Base-by-base conservation (phyloP, 1,140 invertebrate genomes). In the Drosophila dunni region DNA sequence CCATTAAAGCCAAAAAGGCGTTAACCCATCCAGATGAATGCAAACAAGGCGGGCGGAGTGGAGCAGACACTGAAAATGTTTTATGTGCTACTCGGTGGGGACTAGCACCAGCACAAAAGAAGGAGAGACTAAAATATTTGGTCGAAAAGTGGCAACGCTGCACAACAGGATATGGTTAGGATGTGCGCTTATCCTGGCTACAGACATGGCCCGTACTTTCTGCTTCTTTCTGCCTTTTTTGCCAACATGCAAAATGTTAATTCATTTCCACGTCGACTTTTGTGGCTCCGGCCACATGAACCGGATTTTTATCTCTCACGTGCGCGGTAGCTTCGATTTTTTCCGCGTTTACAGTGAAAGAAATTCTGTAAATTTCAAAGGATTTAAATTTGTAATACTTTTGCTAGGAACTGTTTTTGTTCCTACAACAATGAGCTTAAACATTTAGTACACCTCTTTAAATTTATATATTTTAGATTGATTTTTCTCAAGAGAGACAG, bases 241-340 rank as follows among this genome's bases (percentile, higher is more conserved):
- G 71, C 75, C 53, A 71, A 80, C 83, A 89, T 88, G 84, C 80
- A 83, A 88, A 88, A 88, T 89, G 84, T 88, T 88, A 88, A 88
- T 88, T 88, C 80, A 89, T 88, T 88, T 88, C 65, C 79, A 46
- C 57, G 70, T 78, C 74, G 56, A 70, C 70, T 46, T 78, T 64
- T 78, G 67, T 50, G 63, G 53, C 53, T 48, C 82, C 36, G 70
- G 44, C 65, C 54, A 20, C 61, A 61, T 67, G 75, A 83, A 88
- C 82, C 76, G 82, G 84, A 86, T 86, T 83, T 68, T 80, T 89
- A 88, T 80, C 83, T 80, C 48, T 54, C 79, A 64, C 79, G 71
- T 72, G 61, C 65, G 61, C 63, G 50, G 20, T 58, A 81, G 62
- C 46, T 46, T 33, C 40, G n/a, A 15, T 40, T 53, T 45, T 29